Conservation (phyloP, 1,140 invertebrate genomes). For the Patella vulgata region DNA sequence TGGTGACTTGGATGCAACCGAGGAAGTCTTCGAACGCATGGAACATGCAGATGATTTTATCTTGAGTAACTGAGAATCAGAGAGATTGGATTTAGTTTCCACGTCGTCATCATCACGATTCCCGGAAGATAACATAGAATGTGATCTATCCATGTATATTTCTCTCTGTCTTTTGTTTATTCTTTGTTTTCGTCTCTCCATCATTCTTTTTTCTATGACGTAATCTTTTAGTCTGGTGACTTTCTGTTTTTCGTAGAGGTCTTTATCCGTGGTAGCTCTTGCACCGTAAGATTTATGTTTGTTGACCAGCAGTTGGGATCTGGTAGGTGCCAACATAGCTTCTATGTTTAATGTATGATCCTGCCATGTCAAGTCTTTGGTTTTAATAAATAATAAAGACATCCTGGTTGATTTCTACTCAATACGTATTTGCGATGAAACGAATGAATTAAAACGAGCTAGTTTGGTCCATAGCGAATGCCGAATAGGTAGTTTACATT, state of each 20-base stretch:
- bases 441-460: conserved; percentile 7
- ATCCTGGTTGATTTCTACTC: conserved; percentile 19
- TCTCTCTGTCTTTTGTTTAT: conserved; percentile 21
- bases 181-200: conserved; percentile 32
- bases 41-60: background rate
- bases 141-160: conserved; percentile 9
- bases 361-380: conserved; percentile 45
- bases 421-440: conserved; percentile 1
- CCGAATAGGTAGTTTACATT: conserved; percentile 2
- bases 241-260: conserved; percentile 37
- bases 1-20: background rate
- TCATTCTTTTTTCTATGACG: conserved; percentile 34
- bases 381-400: conserved; percentile 45
- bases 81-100: background rate
- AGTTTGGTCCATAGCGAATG: background rate
- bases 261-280: conserved; percentile 31
- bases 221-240: conserved; percentile 36
- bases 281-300: conserved; percentile 47
- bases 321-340: conserved; percentile 39
- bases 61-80: background rate
- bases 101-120: conserved; percentile 8
- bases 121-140: background rate
- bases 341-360: conserved; percentile 50
- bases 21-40: background rate
- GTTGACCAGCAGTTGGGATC: conserved; percentile 40